Conservation (phyloP, 2,797 vertebrate species). For the Acanthornis magna region DNA sequence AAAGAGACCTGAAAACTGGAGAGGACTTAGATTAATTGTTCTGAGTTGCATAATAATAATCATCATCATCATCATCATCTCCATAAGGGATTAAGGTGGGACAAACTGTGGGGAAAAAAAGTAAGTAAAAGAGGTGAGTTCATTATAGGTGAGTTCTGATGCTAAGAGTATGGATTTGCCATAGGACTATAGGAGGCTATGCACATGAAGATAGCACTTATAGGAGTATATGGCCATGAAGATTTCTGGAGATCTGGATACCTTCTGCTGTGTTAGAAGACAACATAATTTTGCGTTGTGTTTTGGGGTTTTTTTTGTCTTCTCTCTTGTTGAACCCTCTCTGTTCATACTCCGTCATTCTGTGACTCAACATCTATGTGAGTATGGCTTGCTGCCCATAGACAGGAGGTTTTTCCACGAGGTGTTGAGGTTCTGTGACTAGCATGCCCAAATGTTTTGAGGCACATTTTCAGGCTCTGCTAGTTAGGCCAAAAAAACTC, state of each 20-base stretch:
- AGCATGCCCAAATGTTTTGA: not conserved
- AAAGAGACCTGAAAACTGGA: not conserved
- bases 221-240: not conserved
- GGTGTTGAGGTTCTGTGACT: not conserved
- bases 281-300: not conserved
- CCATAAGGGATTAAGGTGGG: not conserved
- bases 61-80: not conserved
- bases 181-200: not conserved
- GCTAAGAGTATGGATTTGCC: not conserved
- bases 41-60: not conserved
- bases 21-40: not conserved
- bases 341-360: not conserved
- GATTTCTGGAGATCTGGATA: not conserved
- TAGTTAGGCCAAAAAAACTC: not conserved
- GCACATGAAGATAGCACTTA: not conserved
- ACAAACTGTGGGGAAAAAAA: not conserved
- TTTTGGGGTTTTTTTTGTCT: rapidly evolving
- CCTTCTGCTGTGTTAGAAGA: not conserved
- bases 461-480: not conserved
- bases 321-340: not conserved
- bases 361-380: not conserved
- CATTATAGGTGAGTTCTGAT: not conserved
- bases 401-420: not conserved
- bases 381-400: not conserved
- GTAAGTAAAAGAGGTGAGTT: not conserved